Base-by-base conservation (phyloP, 2,113 vertebrate species). In the Callospermophilus lateralis region DNA sequence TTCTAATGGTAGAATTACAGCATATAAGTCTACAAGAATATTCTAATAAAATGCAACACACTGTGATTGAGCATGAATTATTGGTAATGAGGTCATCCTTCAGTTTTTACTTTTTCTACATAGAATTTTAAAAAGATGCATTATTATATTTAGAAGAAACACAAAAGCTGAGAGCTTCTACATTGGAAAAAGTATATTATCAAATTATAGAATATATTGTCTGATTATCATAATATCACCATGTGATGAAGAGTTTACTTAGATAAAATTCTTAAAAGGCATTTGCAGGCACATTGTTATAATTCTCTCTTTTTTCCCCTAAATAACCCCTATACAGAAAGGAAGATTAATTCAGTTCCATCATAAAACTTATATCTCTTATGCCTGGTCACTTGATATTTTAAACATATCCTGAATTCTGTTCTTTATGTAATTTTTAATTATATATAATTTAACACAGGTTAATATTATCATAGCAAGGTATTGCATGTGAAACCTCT, bases 51-150 rank as follows among this genome's bases (percentile, higher is more conserved):
- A 89, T 78, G 73, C 4, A 97, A 89, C n/a, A 45, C 63, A 85
- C 95, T 2, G 6, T 83, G 73, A 95, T 76, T 96, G 74, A 95
- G n/a, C 45, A 95, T 97, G 87, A 97, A 97, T 97, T 97, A 88
- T 65, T 94, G 48, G 89, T 97, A 93, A 95, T 74, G 26, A 91
- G 72, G 28, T 45, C n/a, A 55, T 53, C 39, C 17, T 94, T 83
- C 26, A 72, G 86, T 95, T 97, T 92, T 97, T 80, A 94, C 53
- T 45, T 89, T 3, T 78, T 95, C 19, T 90, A 37, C 34, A 80
- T 2, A 72, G 74, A 96, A 93, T 88, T 4, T 76, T 83, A 95
- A 91, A 30, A 89, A 45, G 22, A 15, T 11, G 94, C 53, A 19
- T 87, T 68, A 39, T 61, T 3, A 4, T 3, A 58, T 26, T 8